Conservation (phyloP, 2,797 vertebrate genomes). For the Sebastes nivosus region DNA sequence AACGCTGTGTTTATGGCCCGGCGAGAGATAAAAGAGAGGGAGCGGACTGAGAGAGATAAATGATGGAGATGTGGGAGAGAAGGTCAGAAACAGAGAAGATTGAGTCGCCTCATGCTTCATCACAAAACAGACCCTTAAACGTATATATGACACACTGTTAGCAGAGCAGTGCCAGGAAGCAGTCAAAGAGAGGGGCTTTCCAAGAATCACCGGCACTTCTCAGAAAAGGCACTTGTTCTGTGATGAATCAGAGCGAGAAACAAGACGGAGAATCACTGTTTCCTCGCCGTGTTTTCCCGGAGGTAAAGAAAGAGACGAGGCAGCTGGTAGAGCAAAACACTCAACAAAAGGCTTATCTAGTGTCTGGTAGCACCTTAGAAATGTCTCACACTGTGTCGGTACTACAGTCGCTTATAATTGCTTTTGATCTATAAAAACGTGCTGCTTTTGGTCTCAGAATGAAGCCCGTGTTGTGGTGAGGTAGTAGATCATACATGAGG, state of each 20-base stretch:
- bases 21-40: constrained; percentile 44
- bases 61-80: neutral
- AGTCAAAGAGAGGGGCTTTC: constrained; percentile 49
- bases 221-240: constrained; percentile 29
- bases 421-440: neutral
- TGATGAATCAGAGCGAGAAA: constrained; percentile 52
- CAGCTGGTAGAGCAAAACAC: constrained; percentile 11
- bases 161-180: constrained; percentile 38
- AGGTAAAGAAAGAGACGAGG: constrained; percentile 19
- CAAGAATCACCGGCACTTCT: constrained; percentile 37
- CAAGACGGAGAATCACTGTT: neutral
- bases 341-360: neutral
- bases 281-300: neutral
- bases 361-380: neutral
- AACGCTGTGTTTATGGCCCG: constrained; percentile 27
- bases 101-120: neutral
- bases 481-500: neutral
- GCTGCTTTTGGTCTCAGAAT: neutral
- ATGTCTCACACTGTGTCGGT: neutral
- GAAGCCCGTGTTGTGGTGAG: neutral
- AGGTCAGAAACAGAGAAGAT: constrained; percentile 11
- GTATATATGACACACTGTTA: constrained; percentile 8
- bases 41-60: constrained; percentile 5
- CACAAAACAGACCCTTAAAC: neutral
- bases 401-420: neutral